Base-by-base conservation (phyloP, 2,113 vertebrate species). In the Cyanoderma ruficeps region DNA sequence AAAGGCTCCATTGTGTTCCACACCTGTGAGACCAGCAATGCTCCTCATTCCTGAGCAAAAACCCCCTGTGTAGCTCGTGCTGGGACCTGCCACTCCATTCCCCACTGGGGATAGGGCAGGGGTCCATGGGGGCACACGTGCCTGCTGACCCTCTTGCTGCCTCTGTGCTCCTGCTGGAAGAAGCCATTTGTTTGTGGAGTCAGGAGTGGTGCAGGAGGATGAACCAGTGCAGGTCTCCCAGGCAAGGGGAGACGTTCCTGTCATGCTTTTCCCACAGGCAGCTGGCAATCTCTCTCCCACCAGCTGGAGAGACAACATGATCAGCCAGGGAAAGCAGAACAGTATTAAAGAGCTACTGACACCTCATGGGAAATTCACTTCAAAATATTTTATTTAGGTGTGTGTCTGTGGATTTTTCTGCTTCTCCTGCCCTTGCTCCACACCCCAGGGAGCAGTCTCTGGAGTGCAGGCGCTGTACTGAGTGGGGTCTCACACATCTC, bases 341-440 rank as follows among this genome's bases (percentile, higher is more conserved):
- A 30, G 6, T 70, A 68, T 41, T 59, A 50, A 92, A 90, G 76
- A 88, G 90, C 81, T 90, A 41, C 76, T 71, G 72, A 44, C 77
- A 55, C 18, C 86, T 84, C 80, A 42, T 44, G 76, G 94, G 91
- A 96, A 86, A 80, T 68, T 81, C 69, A 50, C 61, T 85, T 69
- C 25, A 63, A 89, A 84, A n/a, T 76, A 52, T 25, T 89, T 81
- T 65, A 65, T 96, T 88, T 83, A 91, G 41, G 39, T 65, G 63
- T 37, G 22, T 2, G 28, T 46, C 46, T 72, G 10, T 87, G 68
- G 52, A 4, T 53, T 88, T 71, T 75, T 82, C 61, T 79, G 44
- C 60, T 71, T 77, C 33, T 55, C 22, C 46, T 31, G 31, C 31
- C 8, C 16, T 68, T 53, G 28, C 27, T 85, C 30, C 30, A 5